phyloP scores from a whole-genome alignment of 2,888 invertebrate species.

The Ypsolopha scabrella region DNA sequence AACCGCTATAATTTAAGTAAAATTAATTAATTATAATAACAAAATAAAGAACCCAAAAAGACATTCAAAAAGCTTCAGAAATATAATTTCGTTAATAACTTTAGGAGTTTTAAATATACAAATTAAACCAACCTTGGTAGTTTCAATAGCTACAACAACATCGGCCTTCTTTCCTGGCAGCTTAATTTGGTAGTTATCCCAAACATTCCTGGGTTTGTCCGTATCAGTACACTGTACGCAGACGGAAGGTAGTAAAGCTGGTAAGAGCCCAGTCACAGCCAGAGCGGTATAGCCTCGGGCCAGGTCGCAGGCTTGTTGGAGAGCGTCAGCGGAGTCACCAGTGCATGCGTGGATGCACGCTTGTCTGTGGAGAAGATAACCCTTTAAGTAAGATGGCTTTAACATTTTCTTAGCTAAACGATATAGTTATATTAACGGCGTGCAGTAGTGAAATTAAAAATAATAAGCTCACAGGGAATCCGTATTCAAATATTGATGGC shows the following conservation, averaged over 20 bases:
- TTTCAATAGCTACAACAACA: constrained; percentile 82
- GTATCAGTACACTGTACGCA: constrained; percentile 73
- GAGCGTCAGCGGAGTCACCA: constrained; percentile 35
- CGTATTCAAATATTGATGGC: too few species aligned
- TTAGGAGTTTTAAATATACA: not conserved
- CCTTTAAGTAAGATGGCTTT: too few species aligned
- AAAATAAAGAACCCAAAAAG: too few species aligned
- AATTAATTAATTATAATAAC: too few species aligned
- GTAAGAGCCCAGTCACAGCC: constrained; percentile 71
- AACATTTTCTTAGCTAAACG: too few species aligned
- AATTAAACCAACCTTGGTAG: constrained; percentile 45
- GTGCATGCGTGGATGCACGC: constrained; percentile 80
- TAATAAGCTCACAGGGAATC: too few species aligned
- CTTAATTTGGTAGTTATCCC: constrained; percentile 74
- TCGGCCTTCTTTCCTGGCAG: constrained; percentile 83
- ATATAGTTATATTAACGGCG: too few species aligned
- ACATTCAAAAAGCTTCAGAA: too few species aligned
- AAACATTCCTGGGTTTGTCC: constrained; percentile 51
- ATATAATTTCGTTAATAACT: not conserved
- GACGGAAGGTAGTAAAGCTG: constrained; percentile 71
- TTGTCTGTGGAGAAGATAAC: constrained; percentile 52
- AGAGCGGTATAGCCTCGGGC: constrained; percentile 76
- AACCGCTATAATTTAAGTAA: too few species aligned
- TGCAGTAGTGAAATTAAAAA: too few species aligned
- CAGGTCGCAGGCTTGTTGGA: constrained; percentile 73